Base-by-base conservation (phyloP, 2,888 invertebrate species). In the Augochlorella aurata region DNA sequence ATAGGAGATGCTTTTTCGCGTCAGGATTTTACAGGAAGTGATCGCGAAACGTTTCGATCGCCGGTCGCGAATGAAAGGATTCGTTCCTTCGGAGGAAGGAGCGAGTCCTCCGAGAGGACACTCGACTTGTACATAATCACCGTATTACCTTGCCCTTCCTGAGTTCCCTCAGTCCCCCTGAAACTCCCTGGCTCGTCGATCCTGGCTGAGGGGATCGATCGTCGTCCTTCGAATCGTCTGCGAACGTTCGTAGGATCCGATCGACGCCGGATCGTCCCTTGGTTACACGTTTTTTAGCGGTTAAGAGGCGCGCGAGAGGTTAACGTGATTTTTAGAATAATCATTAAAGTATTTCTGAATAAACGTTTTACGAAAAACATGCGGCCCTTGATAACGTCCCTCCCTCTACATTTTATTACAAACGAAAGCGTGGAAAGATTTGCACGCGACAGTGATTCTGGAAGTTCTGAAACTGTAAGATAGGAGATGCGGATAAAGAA, bases 271-370 rank as follows among this genome's bases (percentile, higher is more conserved):
- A 52, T 50, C n/a, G 44, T 38, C 68, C 66, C 74, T 71, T 73
- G 71, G 77, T 81, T 77, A 67, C 49, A 73, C 65, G 47, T 79
- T 81, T 45, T 88, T 61, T 88, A 89, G 86, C 29, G 71, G 65
- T 82, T 89, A 87, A 90, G 85, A 77, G 65, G 79, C 73, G 82
- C 80, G 82, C 74, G 82, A 79, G 81, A 73, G 81, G 71, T 84
- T 52, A 85, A 83, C 81, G 80, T 89, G 80, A 87, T 81, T 86
- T 84, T 78, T 88, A 84, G 89, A 84, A 74, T 44, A 63, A 79
- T 44, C 80, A 77, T 88, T 87, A 81, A 86, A 81, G 63, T 88
- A 85, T 89, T 88, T 90, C 85, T 82, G 79, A 90, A 89, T 90
- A 90, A 90, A 87, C 61, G 74, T 78, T 78, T 44, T 82, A 49